phyloP scores from a whole-genome alignment of 1,140 invertebrate species.

The Argopecten irradians region DNA sequence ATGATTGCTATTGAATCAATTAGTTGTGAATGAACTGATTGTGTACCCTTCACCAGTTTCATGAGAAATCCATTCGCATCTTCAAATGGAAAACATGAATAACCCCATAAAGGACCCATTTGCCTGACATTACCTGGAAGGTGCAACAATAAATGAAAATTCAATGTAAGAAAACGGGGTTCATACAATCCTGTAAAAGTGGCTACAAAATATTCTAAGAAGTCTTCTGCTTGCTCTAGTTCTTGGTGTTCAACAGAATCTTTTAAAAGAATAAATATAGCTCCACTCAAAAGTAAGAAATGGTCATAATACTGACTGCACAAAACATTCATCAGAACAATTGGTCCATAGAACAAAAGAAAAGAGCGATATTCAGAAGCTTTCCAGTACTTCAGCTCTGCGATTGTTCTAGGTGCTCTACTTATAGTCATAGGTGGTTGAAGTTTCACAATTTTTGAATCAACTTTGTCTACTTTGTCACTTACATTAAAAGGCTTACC shows the following conservation, averaged over 20 bases:
- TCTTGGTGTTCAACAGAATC: neutral
- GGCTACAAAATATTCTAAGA: slow-evolving; percentile 33
- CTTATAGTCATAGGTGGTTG: slow-evolving; percentile 25
- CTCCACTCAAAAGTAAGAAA: slow-evolving; percentile 32
- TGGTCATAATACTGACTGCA: slow-evolving; percentile 24
- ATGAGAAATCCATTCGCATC: slow-evolving; percentile 45
- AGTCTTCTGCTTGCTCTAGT: slow-evolving; percentile 29
- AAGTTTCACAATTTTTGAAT: neutral
- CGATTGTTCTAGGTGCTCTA: slow-evolving; percentile 26
- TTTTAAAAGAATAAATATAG: slow-evolving; percentile 25
- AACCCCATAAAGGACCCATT: slow-evolving; percentile 38
- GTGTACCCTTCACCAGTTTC: slow-evolving; percentile 46
- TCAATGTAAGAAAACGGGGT: neutral
- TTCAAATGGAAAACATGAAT: slow-evolving; percentile 50
- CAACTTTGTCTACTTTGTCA: slow-evolving; percentile 23
- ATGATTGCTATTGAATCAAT: slow-evolving; percentile 30
- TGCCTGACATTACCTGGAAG: slow-evolving; percentile 12
- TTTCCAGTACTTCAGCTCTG: slow-evolving; percentile 43
- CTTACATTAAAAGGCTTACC: slow-evolving; percentile 22
- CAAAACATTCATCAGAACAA: slow-evolving; percentile 18
- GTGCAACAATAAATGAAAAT: slow-evolving; percentile 34
- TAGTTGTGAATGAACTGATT: slow-evolving; percentile 46
- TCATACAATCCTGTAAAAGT: slow-evolving; percentile 32
- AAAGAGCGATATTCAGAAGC: slow-evolving; percentile 32
- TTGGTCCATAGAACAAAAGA: slow-evolving; percentile 29